These are phyloP conservation scores for Spodoptera litura DNA, from an alignment of 1,140 invertebrate genomes.

Conservation along the genomic window DNA sequence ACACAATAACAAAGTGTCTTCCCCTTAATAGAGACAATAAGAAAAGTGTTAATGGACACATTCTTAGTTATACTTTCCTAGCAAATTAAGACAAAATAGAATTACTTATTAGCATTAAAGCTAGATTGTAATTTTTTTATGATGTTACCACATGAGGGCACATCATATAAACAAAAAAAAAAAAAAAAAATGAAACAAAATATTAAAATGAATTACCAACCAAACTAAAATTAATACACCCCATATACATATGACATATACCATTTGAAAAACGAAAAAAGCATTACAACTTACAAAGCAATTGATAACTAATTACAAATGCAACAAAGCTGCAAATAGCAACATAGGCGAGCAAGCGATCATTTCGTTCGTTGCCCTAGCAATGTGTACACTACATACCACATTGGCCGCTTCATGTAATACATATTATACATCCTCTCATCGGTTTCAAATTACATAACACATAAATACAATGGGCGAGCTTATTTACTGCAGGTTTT, in stretches of 20 bases:
- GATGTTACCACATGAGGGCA: too few species aligned
- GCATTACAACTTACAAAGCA: neutral
- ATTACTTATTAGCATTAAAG: too few species aligned
- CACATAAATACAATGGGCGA: conserved; percentile 58
- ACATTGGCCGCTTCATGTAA: conserved; percentile 31
- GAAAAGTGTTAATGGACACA: too few species aligned
- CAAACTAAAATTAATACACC: neutral
- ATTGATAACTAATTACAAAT: conserved; percentile 21
- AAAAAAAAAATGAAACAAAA: too few species aligned
- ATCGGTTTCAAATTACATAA: conserved; percentile 57
- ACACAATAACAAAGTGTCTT: too few species aligned
- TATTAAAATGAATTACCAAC: neutral
- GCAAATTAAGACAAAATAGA: too few species aligned
- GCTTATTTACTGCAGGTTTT: conserved; percentile 58
- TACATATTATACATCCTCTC: conserved; percentile 47
- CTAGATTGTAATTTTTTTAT: too few species aligned
- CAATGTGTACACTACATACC: conserved; percentile 32
- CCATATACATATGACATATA: neutral
- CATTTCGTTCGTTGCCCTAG: conserved; percentile 16
- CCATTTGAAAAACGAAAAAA: neutral
- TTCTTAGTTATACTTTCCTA: too few species aligned
- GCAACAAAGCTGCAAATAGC: neutral
- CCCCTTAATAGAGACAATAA: too few species aligned
- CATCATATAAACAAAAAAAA: too few species aligned
- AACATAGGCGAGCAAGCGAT: conserved; percentile 5